Evolutionary conservation across 2,113 vertebrate species (phyloP).

Genomic region (Glareola pratincola): DNA sequence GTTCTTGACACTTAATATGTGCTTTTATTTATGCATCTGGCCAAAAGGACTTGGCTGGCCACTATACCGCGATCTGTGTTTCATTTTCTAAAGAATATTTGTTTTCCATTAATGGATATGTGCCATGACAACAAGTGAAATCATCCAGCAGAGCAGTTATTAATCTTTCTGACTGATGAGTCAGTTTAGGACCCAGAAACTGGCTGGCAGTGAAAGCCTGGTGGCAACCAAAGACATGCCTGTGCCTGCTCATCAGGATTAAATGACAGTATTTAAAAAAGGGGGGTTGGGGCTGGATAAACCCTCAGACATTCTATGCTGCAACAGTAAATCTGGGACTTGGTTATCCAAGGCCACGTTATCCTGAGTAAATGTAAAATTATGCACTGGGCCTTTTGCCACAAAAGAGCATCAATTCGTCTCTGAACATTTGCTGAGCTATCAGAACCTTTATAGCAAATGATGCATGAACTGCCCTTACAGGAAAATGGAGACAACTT

Average conservation of each 20-base stretch:
- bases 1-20: background rate
- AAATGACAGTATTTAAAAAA: slow-evolving; percentile 12
- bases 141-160: slow-evolving; percentile 47
- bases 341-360: slow-evolving; percentile 51
- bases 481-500: slow-evolving; percentile 39
- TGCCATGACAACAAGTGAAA: slow-evolving; percentile 64
- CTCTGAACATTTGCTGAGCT: slow-evolving; percentile 59
- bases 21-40: background rate
- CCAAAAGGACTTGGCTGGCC: slow-evolving; percentile 29
- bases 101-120: slow-evolving; percentile 57
- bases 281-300: slow-evolving; percentile 18
- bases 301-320: slow-evolving; percentile 10
- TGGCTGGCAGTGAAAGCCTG: slow-evolving; percentile 22
- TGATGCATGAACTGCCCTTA: slow-evolving; percentile 57
- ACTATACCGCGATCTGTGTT: background rate
- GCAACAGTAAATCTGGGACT: slow-evolving; percentile 33
- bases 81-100: slow-evolving; percentile 58
- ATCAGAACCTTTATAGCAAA: slow-evolving; percentile 52
- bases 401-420: slow-evolving; percentile 39
- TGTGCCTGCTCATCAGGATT: slow-evolving; percentile 36
- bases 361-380: slow-evolving; percentile 43
- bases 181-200: slow-evolving; percentile 49
- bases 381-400: slow-evolving; percentile 42
- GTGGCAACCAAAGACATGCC: background rate
- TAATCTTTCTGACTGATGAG: slow-evolving; percentile 59